Conservation (phyloP, 2,113 vertebrate genomes). For the Seriola rivoliana region DNA sequence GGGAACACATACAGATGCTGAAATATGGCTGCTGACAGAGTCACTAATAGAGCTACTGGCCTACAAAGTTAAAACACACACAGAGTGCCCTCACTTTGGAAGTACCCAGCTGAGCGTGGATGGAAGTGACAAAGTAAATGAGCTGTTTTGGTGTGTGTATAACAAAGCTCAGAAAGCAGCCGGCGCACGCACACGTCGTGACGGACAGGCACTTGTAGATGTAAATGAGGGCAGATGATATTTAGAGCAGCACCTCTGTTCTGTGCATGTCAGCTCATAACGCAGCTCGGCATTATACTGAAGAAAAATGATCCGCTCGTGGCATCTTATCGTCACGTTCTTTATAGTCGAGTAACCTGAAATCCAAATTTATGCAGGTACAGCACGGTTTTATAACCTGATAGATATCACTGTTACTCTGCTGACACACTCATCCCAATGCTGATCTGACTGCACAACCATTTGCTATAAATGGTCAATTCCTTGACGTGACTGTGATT, state of each 20-base stretch:
- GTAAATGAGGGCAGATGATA: slow-evolving; percentile 36
- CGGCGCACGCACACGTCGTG: not conserved
- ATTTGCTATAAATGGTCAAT: not conserved
- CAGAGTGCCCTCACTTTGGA: slow-evolving; percentile 51
- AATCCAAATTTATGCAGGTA: slow-evolving; percentile 28
- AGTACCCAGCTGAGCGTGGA: slow-evolving; percentile 47
- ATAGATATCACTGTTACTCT: not conserved
- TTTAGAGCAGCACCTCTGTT: slow-evolving; percentile 34
- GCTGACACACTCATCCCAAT: not conserved
- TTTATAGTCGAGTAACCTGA: slow-evolving; percentile 26
- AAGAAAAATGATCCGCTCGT: slow-evolving; percentile 30
- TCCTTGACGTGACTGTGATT: too few relatives aligned
- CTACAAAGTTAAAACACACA: slow-evolving; percentile 65
- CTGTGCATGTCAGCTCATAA: not conserved
- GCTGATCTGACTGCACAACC: not conserved
- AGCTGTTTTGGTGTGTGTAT: slow-evolving; percentile 23
- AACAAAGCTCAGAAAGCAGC: slow-evolving; percentile 28
- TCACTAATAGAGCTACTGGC: slow-evolving; percentile 72
- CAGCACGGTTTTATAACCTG: not conserved
- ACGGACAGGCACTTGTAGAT: slow-evolving; percentile 29
- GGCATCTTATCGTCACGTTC: slow-evolving; percentile 31
- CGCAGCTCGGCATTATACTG: not conserved
- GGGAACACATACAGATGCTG: slow-evolving; percentile 52
- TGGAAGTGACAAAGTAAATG: slow-evolving; percentile 44
- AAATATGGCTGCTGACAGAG: slow-evolving; percentile 72